These are phyloP conservation scores for Himalopsyche japonica DNA, from an alignment of 2,888 invertebrate genomes.

Conservation along the genomic window DNA sequence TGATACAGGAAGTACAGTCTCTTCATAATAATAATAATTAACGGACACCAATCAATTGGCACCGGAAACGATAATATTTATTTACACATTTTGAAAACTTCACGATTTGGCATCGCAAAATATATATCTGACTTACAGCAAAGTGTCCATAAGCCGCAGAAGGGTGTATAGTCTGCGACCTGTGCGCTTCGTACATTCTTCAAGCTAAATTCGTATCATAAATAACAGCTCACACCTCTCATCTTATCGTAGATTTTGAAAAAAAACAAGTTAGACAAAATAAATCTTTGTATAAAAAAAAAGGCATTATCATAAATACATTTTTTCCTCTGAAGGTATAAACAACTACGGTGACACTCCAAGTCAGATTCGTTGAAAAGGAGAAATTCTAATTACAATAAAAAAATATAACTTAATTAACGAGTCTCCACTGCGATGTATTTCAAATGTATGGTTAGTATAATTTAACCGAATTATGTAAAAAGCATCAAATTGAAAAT, in stretches of 20 bases:
- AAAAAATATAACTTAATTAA: background rate
- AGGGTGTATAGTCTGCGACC: background rate
- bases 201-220: slow-evolving; percentile 12
- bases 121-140: background rate
- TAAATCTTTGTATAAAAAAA: slow-evolving; percentile 38
- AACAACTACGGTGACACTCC: slow-evolving; percentile 24
- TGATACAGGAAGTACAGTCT: background rate
- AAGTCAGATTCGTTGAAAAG: slow-evolving; percentile 30
- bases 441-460: background rate
- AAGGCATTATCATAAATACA: slow-evolving; percentile 35
- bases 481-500: too few relatives aligned
- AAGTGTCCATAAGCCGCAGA: background rate
- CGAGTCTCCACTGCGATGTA: background rate
- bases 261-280: slow-evolving; percentile 35
- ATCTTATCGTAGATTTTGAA: slow-evolving; percentile 12
- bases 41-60: background rate
- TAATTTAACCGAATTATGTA: too few relatives aligned
- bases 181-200: background rate
- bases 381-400: background rate
- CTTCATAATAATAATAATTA: background rate
- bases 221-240: slow-evolving; percentile 32
- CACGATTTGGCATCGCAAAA: background rate
- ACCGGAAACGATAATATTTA: background rate
- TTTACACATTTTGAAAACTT: background rate
- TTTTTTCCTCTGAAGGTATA: slow-evolving; percentile 3